Evolutionary conservation across 1,140 invertebrate genomes (phyloP), one percentile per base, ranked within the genome.

Genomic region (Choristoneura fumiferana): DNA sequence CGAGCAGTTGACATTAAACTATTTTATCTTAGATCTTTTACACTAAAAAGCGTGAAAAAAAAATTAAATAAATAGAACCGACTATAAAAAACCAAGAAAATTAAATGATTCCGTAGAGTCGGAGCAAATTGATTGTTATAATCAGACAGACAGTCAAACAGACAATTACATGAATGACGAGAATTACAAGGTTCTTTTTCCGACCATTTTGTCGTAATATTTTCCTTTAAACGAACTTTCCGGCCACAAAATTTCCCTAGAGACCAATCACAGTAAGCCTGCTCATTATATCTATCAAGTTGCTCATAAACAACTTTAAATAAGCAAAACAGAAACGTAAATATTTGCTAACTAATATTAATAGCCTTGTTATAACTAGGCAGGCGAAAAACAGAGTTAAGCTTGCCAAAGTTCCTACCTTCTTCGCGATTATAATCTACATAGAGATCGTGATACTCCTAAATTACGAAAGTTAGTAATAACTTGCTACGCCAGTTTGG

Each of bases 201-300:
- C n/a, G n/a, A n/a, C n/a, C n/a, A n/a, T n/a, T n/a, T n/a, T n/a
- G n/a, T n/a, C n/a, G n/a, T n/a, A n/a, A n/a, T n/a, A 29, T 29
- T 37, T 39, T 52, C 45, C 17, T 39, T 58, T 40, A 43, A 45
- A 36, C 33, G 29, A 17, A 58, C 38, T 63, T 15, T 39, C 39
- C 22, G 62, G 39, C 40, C 52, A 33, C 49, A 56, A 59, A 67
- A 67, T 67, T 67, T 63, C 65, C 62, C 65, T 55, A 60, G 61
- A 57, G 65, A 53, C 55, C 63, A 52, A 37, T 67, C 56, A 61
- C 38, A 36, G 58, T 49, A 36, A 58, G 45, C 54, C 39, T 38
- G 49, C 12, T 55, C 57, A 55, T 61, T 65, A 60, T 59, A 14
- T 36, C 38, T 57, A 66, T 59, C 56, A 62, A 57, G 33, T 55